These are phyloP conservation scores for Ambastaia sidthimunki DNA, from an alignment of 2,797 vertebrate genomes.

Conservation along the genomic window DNA sequence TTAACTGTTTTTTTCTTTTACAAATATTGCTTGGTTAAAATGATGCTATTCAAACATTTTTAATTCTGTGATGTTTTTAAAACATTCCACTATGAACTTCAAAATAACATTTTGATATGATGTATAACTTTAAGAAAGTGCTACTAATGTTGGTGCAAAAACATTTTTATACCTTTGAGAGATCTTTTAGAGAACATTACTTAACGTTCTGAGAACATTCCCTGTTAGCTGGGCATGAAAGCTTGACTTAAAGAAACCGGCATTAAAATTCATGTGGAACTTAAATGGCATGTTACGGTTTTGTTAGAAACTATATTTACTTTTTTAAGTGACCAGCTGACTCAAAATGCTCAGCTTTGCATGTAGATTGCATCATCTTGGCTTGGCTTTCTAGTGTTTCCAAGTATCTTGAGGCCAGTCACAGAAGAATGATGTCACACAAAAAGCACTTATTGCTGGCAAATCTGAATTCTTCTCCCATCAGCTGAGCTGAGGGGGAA, in stretches of 20 bases:
- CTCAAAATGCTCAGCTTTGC: conserved; percentile 9
- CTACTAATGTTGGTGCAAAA: too few relatives aligned
- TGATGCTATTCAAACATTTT: too few relatives aligned
- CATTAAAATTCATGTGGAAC: neutral
- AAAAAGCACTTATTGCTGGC: conserved; percentile 18
- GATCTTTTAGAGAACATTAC: too few relatives aligned
- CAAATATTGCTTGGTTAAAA: too few relatives aligned
- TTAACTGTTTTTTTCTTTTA: too few relatives aligned
- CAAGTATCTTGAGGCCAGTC: conserved; percentile 17
- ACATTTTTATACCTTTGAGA: too few relatives aligned
- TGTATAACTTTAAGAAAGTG: too few relatives aligned
- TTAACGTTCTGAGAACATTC: too few relatives aligned
- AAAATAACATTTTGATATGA: too few relatives aligned
- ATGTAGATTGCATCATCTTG: conserved; percentile 27
- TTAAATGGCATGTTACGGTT: neutral
- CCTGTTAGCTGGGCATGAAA: too few relatives aligned
- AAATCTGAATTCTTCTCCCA: conserved; percentile 5
- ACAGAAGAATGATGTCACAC: conserved; percentile 30
- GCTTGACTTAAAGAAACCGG: neutral
- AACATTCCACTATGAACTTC: too few relatives aligned
- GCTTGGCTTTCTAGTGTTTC: conserved; percentile 22
- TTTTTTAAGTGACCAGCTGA: conserved; percentile 3
- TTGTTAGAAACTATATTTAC: neutral
- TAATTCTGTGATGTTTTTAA: too few relatives aligned
- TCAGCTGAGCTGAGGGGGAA: conserved; percentile 13